Evolutionary conservation across 2,797 vertebrate genomes (phyloP).

Genomic region (Lophotriccus pileatus): DNA sequence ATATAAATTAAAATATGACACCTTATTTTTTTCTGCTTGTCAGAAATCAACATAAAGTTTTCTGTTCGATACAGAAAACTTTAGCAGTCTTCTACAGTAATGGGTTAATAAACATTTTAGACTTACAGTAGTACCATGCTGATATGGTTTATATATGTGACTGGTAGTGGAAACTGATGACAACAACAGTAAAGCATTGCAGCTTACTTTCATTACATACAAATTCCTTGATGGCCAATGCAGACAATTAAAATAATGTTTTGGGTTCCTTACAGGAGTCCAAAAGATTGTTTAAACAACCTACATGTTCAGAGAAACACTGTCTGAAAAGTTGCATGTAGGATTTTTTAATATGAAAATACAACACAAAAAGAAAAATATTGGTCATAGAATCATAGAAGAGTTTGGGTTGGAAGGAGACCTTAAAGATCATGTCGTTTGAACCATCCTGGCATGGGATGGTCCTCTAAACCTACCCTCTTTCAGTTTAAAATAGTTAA

Average conservation of each 20-base stretch:
- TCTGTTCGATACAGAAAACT: background rate
- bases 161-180: background rate
- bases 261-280: background rate
- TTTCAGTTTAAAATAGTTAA: background rate
- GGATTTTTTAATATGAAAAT: background rate
- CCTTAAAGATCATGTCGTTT: background rate
- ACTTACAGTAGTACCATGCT: background rate
- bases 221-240: background rate
- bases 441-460: background rate
- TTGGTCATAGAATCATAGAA: background rate
- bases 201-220: background rate
- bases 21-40: background rate
- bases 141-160: background rate
- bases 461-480: background rate
- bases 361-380: background rate
- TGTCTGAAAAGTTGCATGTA: background rate
- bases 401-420: background rate
- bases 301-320: background rate
- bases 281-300: background rate
- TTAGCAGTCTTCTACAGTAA: background rate
- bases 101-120: background rate
- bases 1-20: background rate
- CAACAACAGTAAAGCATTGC: background rate
- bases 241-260: background rate
- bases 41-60: background rate